Percentiles rank a stretch among this genome's conserved stretches.
phyloP scores from a whole-genome alignment of 2,797 vertebrate species.

The Phyllotis vaccarum region DNA sequence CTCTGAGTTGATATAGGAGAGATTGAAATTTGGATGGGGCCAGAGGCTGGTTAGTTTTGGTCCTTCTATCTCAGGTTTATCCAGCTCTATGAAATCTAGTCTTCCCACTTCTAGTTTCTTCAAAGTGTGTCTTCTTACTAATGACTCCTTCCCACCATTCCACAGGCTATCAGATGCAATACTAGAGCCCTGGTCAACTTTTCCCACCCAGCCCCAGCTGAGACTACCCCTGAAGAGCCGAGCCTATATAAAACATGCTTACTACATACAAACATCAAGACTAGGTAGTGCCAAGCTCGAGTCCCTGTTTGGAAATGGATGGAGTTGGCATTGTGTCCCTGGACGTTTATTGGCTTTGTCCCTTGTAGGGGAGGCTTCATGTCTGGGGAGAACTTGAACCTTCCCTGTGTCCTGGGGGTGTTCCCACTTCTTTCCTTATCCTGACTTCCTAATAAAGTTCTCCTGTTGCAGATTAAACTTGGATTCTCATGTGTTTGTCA shows the following conservation, averaged over 20 bases:
- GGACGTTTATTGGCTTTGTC: background rate
- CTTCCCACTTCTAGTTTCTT: background rate
- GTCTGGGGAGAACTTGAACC: background rate
- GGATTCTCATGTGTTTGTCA: slow-evolving; percentile 22
- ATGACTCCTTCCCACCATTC: background rate
- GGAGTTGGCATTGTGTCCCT: background rate
- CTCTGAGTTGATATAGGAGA: background rate
- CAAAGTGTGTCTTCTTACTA: background rate
- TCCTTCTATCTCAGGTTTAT: background rate
- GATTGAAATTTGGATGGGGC: background rate
- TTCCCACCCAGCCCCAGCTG: too few species aligned
- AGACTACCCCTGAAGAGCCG: background rate
- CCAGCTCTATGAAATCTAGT: background rate
- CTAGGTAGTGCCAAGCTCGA: background rate
- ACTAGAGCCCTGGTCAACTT: background rate
- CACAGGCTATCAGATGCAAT: slow-evolving; percentile 2
- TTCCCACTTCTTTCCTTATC: background rate
- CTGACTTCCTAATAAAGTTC: slow-evolving; percentile 69
- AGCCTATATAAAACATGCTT: background rate
- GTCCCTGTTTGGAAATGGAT: background rate
- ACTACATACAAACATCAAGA: background rate
- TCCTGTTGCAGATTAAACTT: slow-evolving; percentile 64
- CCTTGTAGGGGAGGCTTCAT: background rate
- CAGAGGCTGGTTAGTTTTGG: background rate
- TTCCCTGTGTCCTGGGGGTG: background rate